These are phyloP conservation scores for Pogonophryne albipinna DNA, from an alignment of 2,797 vertebrate species.

Conservation along the genomic window DNA sequence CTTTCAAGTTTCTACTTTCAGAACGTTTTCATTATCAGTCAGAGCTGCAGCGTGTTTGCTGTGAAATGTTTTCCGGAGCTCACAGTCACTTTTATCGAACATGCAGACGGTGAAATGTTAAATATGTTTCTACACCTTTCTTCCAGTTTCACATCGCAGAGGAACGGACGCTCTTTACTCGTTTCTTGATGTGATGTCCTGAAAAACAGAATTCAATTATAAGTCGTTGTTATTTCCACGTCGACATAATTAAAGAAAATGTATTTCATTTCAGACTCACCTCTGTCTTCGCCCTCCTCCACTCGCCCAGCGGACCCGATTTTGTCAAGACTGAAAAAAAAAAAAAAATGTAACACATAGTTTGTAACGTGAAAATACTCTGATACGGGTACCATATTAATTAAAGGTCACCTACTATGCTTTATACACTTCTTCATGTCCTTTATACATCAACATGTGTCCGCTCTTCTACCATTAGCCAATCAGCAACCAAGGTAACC, in stretches of 20 bases:
- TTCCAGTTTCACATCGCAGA: not conserved
- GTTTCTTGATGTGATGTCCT: slow-evolving; percentile 86
- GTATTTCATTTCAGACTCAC: slow-evolving; percentile 54
- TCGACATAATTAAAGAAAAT: accelerated
- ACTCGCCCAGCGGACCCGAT: slow-evolving; percentile 69
- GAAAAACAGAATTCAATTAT: not conserved
- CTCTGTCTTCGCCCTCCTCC: slow-evolving; percentile 83
- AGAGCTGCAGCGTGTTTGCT: not conserved
- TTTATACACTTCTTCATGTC: too few species aligned
- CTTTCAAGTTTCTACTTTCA: slow-evolving; percentile 6
- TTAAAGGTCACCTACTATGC: too few species aligned
- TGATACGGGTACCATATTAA: too few species aligned
- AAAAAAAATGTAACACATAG: not conserved
- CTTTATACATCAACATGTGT: too few species aligned
- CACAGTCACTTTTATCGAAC: slow-evolving; percentile 53
- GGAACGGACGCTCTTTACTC: slow-evolving; percentile 63
- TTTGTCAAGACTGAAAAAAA: slow-evolving; percentile 74
- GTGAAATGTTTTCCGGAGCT: slow-evolving; percentile 44
- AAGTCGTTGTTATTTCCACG: not conserved
- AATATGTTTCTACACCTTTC: slow-evolving; percentile 8
- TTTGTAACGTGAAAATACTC: too few species aligned
- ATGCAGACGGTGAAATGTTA: slow-evolving; percentile 52
- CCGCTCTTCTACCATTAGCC: too few species aligned
- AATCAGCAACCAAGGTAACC: too few species aligned
- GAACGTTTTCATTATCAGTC: not conserved